These are phyloP conservation scores for Drosophila silvestris DNA, from an alignment of 2,888 invertebrate genomes.

Conservation along the genomic window DNA sequence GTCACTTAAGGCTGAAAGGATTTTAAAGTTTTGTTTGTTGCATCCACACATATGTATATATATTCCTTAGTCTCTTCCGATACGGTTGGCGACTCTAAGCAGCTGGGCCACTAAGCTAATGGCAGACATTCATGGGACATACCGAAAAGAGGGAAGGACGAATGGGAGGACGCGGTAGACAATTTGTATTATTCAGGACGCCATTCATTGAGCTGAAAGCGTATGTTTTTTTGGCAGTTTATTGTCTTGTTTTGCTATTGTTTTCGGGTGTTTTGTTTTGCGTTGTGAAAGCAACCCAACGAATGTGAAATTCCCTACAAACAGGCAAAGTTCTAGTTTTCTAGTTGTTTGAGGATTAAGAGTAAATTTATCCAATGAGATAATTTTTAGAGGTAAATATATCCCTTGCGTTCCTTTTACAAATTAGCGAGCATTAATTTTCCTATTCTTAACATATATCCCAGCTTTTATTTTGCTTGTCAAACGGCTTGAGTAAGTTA, in stretches of 20 bases:
- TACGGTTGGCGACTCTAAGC: background rate
- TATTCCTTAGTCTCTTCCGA: background rate
- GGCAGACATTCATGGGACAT: background rate
- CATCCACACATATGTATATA: background rate
- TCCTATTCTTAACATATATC: background rate
- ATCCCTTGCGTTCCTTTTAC: background rate
- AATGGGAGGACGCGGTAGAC: background rate
- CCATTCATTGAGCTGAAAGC: slow-evolving; percentile 45
- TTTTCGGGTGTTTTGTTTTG: slow-evolving; percentile 38
- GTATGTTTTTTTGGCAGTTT: slow-evolving; percentile 76
- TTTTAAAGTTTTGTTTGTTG: background rate
- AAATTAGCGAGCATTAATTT: background rate
- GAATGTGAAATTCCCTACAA: slow-evolving; percentile 21
- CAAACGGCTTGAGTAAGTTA: slow-evolving; percentile 17
- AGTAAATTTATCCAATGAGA: background rate
- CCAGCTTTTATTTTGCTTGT: background rate
- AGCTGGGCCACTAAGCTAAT: background rate
- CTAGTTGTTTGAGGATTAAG: background rate
- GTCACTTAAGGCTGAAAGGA: background rate
- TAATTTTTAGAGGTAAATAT: background rate
- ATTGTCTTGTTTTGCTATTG: slow-evolving; percentile 72
- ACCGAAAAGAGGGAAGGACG: background rate
- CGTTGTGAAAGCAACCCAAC: slow-evolving; percentile 8
- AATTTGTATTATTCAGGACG: slow-evolving; percentile 1
- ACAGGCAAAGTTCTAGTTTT: background rate